Conservation (phyloP, 2,797 vertebrate species). For the Dendrocincla tyrannina region DNA sequence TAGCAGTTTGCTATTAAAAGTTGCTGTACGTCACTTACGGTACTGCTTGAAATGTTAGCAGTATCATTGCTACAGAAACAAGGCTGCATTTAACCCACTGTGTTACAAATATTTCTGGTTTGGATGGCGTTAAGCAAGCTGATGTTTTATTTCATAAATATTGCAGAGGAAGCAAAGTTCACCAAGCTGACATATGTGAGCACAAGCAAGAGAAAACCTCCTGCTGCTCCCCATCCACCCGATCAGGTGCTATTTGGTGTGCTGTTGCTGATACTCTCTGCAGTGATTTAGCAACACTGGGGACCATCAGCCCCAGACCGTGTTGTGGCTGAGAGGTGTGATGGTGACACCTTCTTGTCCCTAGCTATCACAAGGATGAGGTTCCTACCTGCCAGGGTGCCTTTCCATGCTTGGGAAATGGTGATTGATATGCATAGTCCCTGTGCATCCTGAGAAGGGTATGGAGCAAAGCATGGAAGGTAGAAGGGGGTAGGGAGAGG, state of each 20-base stretch:
- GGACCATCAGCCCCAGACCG: neutral
- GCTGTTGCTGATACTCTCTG: neutral
- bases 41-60: neutral
- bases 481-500: neutral
- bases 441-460: neutral
- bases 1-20: neutral
- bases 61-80: neutral
- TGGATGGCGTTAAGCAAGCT: neutral
- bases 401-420: neutral
- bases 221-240: neutral
- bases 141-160: neutral
- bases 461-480: neutral
- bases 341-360: neutral
- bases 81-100: neutral
- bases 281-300: accelerated
- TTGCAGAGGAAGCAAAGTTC: neutral
- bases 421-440: neutral
- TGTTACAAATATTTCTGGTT: neutral
- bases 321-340: neutral
- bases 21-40: neutral
- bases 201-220: neutral
- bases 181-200: neutral
- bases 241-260: neutral
- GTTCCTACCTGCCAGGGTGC: neutral
- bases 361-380: neutral